A percentile compares a stretch with the other conserved stretches of the same genome.
These are phyloP conservation scores for Theretra japonica DNA, from an alignment of 2,888 invertebrate genomes.

Conservation along the genomic window DNA sequence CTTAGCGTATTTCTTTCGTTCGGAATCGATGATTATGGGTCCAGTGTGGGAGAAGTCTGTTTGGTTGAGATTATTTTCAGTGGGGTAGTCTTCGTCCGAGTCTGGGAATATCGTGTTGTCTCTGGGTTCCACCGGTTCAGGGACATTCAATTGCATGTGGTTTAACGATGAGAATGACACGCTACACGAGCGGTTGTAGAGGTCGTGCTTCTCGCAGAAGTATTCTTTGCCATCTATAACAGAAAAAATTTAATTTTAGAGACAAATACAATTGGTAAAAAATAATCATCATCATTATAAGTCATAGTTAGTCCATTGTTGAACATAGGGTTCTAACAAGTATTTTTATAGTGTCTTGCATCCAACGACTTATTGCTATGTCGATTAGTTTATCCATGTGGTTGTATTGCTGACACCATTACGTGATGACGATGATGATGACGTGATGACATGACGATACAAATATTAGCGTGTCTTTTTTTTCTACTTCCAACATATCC, in stretches of 20 bases:
- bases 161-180: constrained; percentile 76
- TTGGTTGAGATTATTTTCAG: constrained; percentile 77
- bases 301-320: neutral
- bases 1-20: constrained; percentile 66
- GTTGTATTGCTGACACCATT: no score
- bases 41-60: constrained; percentile 79
- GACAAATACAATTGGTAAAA: neutral
- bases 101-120: constrained; percentile 72
- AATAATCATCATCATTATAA: neutral
- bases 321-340: neutral
- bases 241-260: neutral
- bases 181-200: constrained; percentile 74
- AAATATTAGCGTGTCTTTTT: no score
- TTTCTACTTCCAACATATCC: no score
- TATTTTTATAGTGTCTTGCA: no score
- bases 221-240: constrained; percentile 78
- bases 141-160: constrained; percentile 74
- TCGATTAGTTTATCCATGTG: no score
- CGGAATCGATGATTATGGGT: constrained; percentile 78
- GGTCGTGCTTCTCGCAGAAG: constrained; percentile 79
- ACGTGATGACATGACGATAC: no score
- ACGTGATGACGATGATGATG: no score
- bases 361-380: no score
- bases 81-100: constrained; percentile 76
- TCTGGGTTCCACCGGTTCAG: constrained; percentile 71